Evolutionary conservation across 2,888 invertebrate genomes (phyloP), one percentile per base, ranked within the genome.

Genomic region (Hypercompe scribonia): DNA sequence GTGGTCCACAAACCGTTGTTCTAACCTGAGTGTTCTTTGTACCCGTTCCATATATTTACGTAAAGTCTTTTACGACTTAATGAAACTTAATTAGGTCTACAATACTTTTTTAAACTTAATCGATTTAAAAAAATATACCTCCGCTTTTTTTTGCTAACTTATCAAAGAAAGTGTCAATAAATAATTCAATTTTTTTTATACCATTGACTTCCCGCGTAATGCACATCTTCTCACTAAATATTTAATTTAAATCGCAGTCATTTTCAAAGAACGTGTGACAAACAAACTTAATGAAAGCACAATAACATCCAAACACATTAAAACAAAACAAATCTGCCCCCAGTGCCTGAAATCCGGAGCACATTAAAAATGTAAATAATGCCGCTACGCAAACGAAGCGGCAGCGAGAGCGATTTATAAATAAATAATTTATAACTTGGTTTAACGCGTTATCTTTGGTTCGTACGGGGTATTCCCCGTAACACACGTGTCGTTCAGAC

Each of bases 291-390:
- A 68, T 69, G 65, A n/a, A 75, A 72, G 65, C 68, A 71, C 70
- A 68, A 68, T 33, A 79, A 72, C 63, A 79, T 75, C 72, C 54
- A 42, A 72, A 78, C 66, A 82, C 78, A 80, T 81, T 79, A 80
- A 81, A 84, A 82, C 75, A 68, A 80, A 81, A 86, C 78, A 80
- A 85, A 77, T 24, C 71, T 75, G 68, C 70, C 76, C 77, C 80
- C 66, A 70, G 82, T 77, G 78, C 73, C 77, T 78, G 77, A 78
- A 82, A 83, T 78, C 86, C 78, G 82, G 78, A 75, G 73, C 74
- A 69, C 81, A 89, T 90, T 89, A 91, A 90, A 86, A 82, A 89
- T 90, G 88, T 82, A 88, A 73, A 74, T 76, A 28, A 68, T 13
- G 65, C 24, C 3, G 11, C n/a, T 42, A 21, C 73, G 71, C 36